Conservation (phyloP, 2,113 vertebrate genomes). For the Gambusia holbrooki region DNA sequence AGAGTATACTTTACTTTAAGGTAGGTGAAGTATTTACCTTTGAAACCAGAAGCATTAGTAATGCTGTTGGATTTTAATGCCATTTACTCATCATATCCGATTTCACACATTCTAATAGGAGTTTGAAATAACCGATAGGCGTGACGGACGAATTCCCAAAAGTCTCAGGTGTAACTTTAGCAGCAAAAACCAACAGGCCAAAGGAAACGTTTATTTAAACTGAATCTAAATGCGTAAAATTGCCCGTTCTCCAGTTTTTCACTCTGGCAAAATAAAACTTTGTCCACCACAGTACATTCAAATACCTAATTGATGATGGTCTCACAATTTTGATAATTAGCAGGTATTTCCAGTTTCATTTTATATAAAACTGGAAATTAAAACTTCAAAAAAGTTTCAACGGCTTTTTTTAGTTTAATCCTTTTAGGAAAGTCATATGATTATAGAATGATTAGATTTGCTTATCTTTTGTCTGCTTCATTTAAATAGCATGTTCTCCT, state of each 20-base stretch:
- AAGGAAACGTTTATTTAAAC: constrained; percentile 43
- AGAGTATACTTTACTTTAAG: background rate
- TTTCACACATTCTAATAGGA: constrained; percentile 33
- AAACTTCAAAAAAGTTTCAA: too few relatives aligned
- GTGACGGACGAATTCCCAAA: constrained; percentile 17
- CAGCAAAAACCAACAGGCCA: constrained; percentile 2
- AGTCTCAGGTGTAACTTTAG: background rate
- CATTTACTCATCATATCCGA: constrained; percentile 16
- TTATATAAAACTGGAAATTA: too few relatives aligned
- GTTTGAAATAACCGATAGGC: constrained; percentile 25
- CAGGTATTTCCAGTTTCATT: too few relatives aligned
- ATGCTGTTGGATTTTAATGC: constrained; percentile 17
- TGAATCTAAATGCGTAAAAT: constrained; percentile 16
- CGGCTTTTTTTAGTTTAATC: background rate
- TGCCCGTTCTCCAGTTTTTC: constrained; percentile 6
- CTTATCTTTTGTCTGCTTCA: too few relatives aligned
- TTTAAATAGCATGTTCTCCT: too few relatives aligned
- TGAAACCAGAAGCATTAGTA: constrained; percentile 2
- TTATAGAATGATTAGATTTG: background rate
- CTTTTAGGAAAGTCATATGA: background rate
- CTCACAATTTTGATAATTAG: too few relatives aligned
- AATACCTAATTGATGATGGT: too few relatives aligned
- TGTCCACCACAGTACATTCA: constrained; percentile 7
- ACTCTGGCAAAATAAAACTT: constrained; percentile 28
- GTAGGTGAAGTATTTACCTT: background rate